These are phyloP conservation scores for Neotoma lepida DNA, from an alignment of 2,113 vertebrate species.

Conservation along the genomic window DNA sequence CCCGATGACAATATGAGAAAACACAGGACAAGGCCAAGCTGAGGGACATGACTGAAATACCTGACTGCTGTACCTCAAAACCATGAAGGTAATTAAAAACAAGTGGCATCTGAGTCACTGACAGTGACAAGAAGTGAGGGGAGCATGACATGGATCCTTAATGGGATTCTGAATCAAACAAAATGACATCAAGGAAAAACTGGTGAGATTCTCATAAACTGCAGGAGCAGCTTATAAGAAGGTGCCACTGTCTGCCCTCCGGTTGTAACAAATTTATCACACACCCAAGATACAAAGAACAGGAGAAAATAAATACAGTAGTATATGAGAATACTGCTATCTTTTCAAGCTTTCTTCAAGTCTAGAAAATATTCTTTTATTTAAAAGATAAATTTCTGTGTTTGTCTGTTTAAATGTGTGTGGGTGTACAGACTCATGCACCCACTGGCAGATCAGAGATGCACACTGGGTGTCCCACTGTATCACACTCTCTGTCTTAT, in stretches of 20 bases:
- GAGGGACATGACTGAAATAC: background rate
- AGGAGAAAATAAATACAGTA: background rate
- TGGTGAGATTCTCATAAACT: background rate
- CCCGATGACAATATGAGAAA: background rate
- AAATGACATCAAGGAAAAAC: background rate
- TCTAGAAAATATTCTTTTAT: background rate
- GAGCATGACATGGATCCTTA: background rate
- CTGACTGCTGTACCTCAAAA: background rate
- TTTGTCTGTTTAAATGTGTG: background rate
- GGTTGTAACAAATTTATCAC: background rate
- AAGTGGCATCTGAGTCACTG: background rate
- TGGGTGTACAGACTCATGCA: too few relatives aligned
- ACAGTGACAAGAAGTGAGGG: background rate
- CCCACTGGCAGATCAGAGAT: background rate
- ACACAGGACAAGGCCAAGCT: background rate
- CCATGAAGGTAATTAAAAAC: slow-evolving; percentile 14
- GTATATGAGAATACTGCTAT: background rate
- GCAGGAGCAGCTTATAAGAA: background rate
- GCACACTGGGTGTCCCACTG: background rate
- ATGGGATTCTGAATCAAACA: background rate
- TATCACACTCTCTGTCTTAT: background rate
- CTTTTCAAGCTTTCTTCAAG: background rate
- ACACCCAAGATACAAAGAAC: background rate
- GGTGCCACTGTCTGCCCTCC: background rate
- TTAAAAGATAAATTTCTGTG: background rate